Evolutionary conservation across 1,140 invertebrate species (phyloP).

Genomic region (Hylaeus anthracinus): DNA sequence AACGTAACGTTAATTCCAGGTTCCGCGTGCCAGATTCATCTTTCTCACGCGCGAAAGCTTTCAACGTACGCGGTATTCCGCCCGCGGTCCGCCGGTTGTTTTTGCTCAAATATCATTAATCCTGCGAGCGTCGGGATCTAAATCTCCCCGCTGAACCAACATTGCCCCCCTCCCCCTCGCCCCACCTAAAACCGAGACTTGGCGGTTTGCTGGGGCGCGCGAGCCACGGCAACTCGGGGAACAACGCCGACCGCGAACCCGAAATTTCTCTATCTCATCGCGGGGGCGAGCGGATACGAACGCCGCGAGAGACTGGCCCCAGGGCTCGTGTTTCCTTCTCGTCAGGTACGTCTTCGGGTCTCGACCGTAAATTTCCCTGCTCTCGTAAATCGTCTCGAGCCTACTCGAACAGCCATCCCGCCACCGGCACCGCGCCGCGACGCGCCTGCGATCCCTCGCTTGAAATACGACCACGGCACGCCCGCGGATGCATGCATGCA

Average conservation of each 20-base stretch:
- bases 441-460: conserved; percentile 27
- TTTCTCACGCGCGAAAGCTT: neutral
- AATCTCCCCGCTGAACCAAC: neutral
- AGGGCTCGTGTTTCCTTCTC: neutral
- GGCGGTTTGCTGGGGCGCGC: neutral
- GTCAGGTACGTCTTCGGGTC: conserved; percentile 12
- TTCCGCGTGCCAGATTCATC: neutral
- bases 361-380: conserved; percentile 40
- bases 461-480: conserved; percentile 56
- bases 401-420: neutral
- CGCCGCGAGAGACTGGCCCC: neutral
- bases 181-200: neutral
- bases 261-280: conserved; percentile 34
- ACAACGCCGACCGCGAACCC: conserved; percentile 1
- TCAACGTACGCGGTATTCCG: neutral
- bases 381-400: conserved; percentile 47
- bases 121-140: neutral
- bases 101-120: conserved; percentile 27
- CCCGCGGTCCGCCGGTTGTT: conserved; percentile 3
- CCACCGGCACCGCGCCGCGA: neutral
- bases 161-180: neutral
- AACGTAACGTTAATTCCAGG: no score
- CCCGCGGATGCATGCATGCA: conserved; percentile 42
- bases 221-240: neutral
- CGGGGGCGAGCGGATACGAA: neutral